Evolutionary conservation across 2,797 vertebrate genomes (phyloP).

Genomic region (Crypturellus tataupa): DNA sequence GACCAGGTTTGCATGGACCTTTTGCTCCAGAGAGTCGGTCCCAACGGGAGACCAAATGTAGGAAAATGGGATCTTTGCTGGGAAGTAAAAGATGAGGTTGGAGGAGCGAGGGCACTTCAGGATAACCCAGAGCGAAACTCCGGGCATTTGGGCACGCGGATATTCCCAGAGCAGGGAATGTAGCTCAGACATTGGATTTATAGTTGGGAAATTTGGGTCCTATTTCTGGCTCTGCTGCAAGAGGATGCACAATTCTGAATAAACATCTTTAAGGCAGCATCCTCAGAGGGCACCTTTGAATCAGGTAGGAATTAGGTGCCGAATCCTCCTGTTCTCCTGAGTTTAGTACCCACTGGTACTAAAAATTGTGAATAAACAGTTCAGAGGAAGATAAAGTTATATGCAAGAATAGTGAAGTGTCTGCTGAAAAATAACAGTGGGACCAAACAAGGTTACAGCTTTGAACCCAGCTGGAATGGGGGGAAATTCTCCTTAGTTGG

Average conservation of each 20-base stretch:
- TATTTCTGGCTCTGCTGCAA: background rate
- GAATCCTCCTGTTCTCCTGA: background rate
- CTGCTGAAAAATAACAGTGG: background rate
- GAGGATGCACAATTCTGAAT: background rate
- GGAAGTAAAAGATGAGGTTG: accelerated
- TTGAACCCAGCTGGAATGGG: background rate
- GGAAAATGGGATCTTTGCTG: background rate
- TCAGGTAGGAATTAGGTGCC: background rate
- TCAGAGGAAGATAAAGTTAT: background rate
- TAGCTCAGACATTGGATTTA: background rate
- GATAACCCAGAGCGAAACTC: background rate
- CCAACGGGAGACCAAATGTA: background rate
- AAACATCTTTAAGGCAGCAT: background rate
- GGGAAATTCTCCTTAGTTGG: conserved; percentile 27
- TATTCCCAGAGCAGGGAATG: background rate
- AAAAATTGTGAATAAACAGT: background rate
- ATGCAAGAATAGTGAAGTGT: background rate
- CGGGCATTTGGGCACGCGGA: accelerated
- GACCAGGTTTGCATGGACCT: background rate
- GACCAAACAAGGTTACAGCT: background rate
- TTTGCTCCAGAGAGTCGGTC: background rate
- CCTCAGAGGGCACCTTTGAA: background rate
- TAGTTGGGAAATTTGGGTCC: background rate
- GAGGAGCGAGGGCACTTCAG: background rate
- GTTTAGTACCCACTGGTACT: background rate